phyloP scores from a whole-genome alignment of 2,888 invertebrate genomes.

The Drosophila picticornis region DNA sequence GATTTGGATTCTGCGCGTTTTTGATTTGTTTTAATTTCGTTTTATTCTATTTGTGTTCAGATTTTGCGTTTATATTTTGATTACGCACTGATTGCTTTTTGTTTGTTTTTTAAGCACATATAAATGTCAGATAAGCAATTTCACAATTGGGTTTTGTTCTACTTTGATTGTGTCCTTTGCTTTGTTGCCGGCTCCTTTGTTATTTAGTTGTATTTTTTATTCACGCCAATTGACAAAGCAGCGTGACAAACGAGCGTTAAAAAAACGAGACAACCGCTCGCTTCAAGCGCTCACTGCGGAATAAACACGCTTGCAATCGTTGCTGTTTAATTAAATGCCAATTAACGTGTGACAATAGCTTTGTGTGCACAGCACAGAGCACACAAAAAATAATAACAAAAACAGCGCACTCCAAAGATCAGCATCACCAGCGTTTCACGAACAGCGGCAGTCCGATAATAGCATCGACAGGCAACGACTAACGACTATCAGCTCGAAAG shows the following conservation, averaged over 20 bases:
- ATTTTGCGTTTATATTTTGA: conserved; percentile 22
- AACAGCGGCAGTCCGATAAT: conserved; percentile 49
- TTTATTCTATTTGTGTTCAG: conserved; percentile 19
- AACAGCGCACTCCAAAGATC: conserved; percentile 44
- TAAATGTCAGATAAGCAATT: conserved; percentile 9
- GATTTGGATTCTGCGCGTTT: conserved; percentile 66
- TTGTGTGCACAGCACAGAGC: conserved; percentile 19
- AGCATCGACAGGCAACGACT: conserved; percentile 55
- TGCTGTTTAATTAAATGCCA: conserved; percentile 77
- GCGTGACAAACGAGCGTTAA: conserved; percentile 11
- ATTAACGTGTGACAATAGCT: conserved; percentile 79
- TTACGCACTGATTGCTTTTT: conserved; percentile 30
- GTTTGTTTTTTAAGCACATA: conserved; percentile 1
- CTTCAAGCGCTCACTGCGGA: conserved; percentile 59
- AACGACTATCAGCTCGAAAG: conserved; percentile 49
- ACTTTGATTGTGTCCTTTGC: conserved; percentile 38
- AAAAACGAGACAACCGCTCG: conserved; percentile 46
- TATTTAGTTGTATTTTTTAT: conserved; percentile 23
- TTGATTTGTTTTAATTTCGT: conserved; percentile 47
- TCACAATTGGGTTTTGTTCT: conserved; percentile 25
- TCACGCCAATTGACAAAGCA: conserved; percentile 22
- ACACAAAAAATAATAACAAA: conserved; percentile 6
- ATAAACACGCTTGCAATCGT: conserved; percentile 64
- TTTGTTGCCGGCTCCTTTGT: conserved; percentile 63
- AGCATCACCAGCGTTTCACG: conserved; percentile 45